These are phyloP conservation scores for Drosophila novamexicana DNA, from an alignment of 1,140 invertebrate species.

Conservation along the genomic window DNA sequence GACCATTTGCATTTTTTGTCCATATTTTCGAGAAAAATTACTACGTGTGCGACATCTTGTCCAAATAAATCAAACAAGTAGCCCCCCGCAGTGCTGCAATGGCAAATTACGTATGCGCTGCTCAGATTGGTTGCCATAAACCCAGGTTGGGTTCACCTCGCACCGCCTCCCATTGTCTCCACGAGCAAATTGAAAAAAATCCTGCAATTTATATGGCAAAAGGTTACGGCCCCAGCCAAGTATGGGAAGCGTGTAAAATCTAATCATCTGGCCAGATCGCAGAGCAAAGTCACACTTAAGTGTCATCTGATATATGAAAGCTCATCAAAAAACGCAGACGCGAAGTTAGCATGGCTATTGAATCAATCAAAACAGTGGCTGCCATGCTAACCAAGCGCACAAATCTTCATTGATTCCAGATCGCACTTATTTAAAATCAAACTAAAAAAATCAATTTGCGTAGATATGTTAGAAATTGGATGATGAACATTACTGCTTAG, in stretches of 20 bases:
- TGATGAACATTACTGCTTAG: no score
- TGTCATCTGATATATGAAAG: slow-evolving; percentile 60
- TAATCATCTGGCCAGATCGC: slow-evolving; percentile 16
- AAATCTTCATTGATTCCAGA: slow-evolving; percentile 2
- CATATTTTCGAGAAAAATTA: slow-evolving; percentile 68
- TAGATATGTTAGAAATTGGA: no score
- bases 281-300: slow-evolving; percentile 29
- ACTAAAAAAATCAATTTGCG: no score
- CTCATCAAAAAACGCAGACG: slow-evolving; percentile 49
- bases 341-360: slow-evolving; percentile 9
- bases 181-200: slow-evolving; percentile 64
- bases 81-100: neutral
- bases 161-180: slow-evolving; percentile 10
- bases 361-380: slow-evolving; percentile 26
- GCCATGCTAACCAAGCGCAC: slow-evolving; percentile 8
- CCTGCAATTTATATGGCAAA: slow-evolving; percentile 49
- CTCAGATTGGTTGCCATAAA: slow-evolving; percentile 71
- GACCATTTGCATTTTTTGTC: slow-evolving; percentile 65
- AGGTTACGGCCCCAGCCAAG: slow-evolving; percentile 6
- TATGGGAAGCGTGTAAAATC: slow-evolving; percentile 14
- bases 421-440: neutral
- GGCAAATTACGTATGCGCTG: slow-evolving; percentile 56
- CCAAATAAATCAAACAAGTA: slow-evolving; percentile 68
- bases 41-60: slow-evolving; percentile 74
- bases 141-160: slow-evolving; percentile 12